phyloP scores from a whole-genome alignment of 2,113 vertebrate species.

The Euleptes europaea region DNA sequence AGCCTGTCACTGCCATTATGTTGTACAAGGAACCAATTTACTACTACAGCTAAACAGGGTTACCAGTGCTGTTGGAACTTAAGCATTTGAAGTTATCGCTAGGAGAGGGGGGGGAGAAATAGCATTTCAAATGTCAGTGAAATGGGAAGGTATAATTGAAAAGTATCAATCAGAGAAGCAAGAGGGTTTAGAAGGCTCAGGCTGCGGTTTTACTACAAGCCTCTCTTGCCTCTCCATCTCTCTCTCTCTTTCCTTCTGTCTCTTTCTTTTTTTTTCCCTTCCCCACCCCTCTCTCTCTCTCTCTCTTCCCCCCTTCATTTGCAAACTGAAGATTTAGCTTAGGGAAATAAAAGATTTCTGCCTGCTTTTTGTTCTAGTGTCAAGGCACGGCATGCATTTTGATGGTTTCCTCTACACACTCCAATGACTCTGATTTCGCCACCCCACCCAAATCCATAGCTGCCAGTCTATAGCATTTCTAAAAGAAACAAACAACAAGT shows the following conservation, averaged over 20 bases:
- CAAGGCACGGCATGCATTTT: slow-evolving; percentile 32
- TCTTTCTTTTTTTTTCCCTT: neutral
- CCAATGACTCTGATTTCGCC: slow-evolving; percentile 13
- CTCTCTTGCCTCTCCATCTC: neutral
- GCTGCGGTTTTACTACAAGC: slow-evolving; percentile 49
- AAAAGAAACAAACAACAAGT: slow-evolving; percentile 39
- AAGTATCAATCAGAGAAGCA: slow-evolving; percentile 99
- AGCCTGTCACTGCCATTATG: slow-evolving; percentile 99
- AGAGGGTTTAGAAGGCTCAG: slow-evolving; percentile 80
- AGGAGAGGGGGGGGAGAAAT: slow-evolving; percentile 78
- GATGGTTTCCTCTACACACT: slow-evolving; percentile 37
- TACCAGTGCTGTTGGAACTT: slow-evolving; percentile 90
- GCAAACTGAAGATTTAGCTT: slow-evolving; percentile 44
- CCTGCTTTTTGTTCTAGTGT: slow-evolving; percentile 18
- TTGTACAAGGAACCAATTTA: slow-evolving; percentile 99
- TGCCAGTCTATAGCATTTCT: neutral
- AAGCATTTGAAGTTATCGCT: slow-evolving; percentile 98
- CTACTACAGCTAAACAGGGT: slow-evolving; percentile 96
- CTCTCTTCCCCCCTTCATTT: slow-evolving; percentile 24
- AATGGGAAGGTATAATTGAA: slow-evolving; percentile 98
- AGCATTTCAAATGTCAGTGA: slow-evolving; percentile 96
- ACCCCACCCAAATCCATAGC: neutral
- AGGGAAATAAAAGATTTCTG: slow-evolving; percentile 46
- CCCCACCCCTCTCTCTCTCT: neutral
- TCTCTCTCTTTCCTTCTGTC: slow-evolving; percentile 2